Base-by-base conservation (phyloP, 2,113 vertebrate species). In the Gobius niger region DNA sequence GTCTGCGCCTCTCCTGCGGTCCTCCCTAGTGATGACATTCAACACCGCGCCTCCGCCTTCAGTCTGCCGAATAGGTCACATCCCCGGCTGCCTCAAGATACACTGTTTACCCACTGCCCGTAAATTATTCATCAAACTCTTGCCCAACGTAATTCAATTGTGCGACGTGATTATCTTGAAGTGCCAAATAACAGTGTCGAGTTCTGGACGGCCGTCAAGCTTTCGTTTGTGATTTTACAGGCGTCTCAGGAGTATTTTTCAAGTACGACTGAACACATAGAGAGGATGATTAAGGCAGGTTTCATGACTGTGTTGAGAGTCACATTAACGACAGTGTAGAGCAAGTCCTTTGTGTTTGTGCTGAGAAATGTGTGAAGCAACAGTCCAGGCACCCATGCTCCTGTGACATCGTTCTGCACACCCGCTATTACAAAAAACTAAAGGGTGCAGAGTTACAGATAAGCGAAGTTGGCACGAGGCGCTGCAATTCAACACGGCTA, bases 61-160 rank as follows among this genome's bases (percentile, higher is more conserved):
- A 84, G 82, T 82, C 81, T 77, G 73, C 75, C 59, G 85, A 88
- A 88, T 87, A 91, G 88, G 88, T 91, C 88, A 90, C 76, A 68
- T 89, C 89, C 86, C 85, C 67, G 82, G 82, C 79, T 84, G 62
- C 65, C 75, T 53, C 40, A 69, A 83, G 78, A 84, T 80, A 84
- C 85, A 80, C 42, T 81, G 73, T 87, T 86, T 85, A 83, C 80
- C 77, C 64, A 71, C 65, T 50, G 46, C 7, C 44, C 44, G 72
- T 77, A 64, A 72, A 84, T 85, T 65, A 85, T 86, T 84, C 72
- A 86, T 76, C 24, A 71, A 47, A 73, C 56, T 78, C 53, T 69
- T 56, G 51, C 68, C 72, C 62, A 51, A 78, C 63, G 18, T 40
- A 71, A 72, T 77, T 70, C 41, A 67, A 44, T 61, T 77, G 64